A percentile compares a stretch with the other conserved stretches of the same genome.
Evolutionary conservation across 37 sponge, comb jelly and placozoan genomes (phyloP).

Genomic region (Petrosia ficiformis): DNA sequence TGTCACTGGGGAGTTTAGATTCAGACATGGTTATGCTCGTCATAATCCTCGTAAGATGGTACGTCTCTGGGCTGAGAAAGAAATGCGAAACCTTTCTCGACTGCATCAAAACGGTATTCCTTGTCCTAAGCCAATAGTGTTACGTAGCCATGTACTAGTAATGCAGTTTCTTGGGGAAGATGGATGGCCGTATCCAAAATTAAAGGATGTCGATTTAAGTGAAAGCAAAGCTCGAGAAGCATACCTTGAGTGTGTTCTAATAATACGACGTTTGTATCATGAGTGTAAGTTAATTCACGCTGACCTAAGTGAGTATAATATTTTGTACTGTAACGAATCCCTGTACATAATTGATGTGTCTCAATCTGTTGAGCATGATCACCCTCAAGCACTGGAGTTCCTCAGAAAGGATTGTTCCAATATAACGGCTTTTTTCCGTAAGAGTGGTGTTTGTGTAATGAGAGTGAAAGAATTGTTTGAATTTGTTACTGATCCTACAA

Average conservation of each 20-base stretch:
- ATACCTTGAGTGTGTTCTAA: slow-evolving; percentile 87
- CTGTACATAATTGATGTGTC: slow-evolving; percentile 97
- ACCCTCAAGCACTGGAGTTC: slow-evolving; percentile 96
- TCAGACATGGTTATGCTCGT: slow-evolving; percentile 88
- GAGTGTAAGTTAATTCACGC: slow-evolving; percentile 89
- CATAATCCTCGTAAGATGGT: slow-evolving; percentile 99
- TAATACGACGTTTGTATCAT: slow-evolving; percentile 76
- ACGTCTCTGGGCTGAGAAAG: slow-evolving; percentile 97
- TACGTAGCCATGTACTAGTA: slow-evolving; percentile 92
- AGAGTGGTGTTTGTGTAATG: slow-evolving; percentile 82
- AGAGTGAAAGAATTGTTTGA: slow-evolving; percentile 89
- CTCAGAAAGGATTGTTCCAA: slow-evolving; percentile 94
- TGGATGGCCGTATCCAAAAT: slow-evolving; percentile 89
- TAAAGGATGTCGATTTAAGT: slow-evolving; percentile 81
- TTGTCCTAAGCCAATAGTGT: slow-evolving; percentile 86
- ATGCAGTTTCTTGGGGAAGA: slow-evolving; percentile 92
- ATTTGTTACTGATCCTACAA: slow-evolving; percentile 88
- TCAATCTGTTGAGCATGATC: slow-evolving; percentile 94
- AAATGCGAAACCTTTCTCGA: slow-evolving; percentile 95
- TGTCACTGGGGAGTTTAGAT: slow-evolving; percentile 96
- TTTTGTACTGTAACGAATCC: slow-evolving; percentile 76
- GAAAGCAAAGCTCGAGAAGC: slow-evolving; percentile 84
- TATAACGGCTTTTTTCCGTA: slow-evolving; percentile 91
- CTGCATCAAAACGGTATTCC: slow-evolving; percentile 46
- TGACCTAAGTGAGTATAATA: slow-evolving; percentile 96